phyloP scores from a whole-genome alignment of 2,888 invertebrate species.

The Phalera bucephala region DNA sequence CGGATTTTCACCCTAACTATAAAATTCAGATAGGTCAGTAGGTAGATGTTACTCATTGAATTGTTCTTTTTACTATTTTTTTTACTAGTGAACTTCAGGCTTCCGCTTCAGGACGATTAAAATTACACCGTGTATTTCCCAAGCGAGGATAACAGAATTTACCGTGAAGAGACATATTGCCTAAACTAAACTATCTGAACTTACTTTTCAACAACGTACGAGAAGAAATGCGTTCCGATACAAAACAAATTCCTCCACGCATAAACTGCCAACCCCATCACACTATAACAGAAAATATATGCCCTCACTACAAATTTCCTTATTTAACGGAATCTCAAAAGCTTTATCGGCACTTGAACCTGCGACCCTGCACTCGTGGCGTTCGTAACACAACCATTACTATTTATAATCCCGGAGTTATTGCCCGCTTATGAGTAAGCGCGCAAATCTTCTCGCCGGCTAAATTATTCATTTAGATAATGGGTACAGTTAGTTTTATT shows the following conservation, averaged over 20 bases:
- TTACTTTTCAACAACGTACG: no score
- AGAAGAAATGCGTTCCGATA: no score
- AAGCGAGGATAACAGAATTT: no score
- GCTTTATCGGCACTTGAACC: conserved; percentile 44
- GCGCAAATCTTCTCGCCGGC: conserved; percentile 48
- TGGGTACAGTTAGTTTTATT: conserved; percentile 63
- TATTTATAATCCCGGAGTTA: conserved; percentile 51
- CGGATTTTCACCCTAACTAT: no score
- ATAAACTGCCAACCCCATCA: neutral
- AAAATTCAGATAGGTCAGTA: no score
- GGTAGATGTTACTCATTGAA: no score
- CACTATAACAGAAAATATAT: neutral
- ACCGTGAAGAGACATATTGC: no score
- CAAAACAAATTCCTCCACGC: neutral
- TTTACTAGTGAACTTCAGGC: no score
- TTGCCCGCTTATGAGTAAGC: conserved; percentile 56
- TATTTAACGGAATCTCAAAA: conserved; percentile 30
- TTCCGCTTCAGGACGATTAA: no score
- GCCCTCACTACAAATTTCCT: conserved; percentile 25
- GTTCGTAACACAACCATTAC: conserved; percentile 26
- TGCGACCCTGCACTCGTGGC: conserved; percentile 41
- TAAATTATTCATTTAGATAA: conserved; percentile 73
- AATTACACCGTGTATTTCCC: no score
- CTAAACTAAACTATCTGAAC: no score
- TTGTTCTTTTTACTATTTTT: no score